Conservation (phyloP, 2,797 vertebrate genomes). For the Galago senegalensis region DNA sequence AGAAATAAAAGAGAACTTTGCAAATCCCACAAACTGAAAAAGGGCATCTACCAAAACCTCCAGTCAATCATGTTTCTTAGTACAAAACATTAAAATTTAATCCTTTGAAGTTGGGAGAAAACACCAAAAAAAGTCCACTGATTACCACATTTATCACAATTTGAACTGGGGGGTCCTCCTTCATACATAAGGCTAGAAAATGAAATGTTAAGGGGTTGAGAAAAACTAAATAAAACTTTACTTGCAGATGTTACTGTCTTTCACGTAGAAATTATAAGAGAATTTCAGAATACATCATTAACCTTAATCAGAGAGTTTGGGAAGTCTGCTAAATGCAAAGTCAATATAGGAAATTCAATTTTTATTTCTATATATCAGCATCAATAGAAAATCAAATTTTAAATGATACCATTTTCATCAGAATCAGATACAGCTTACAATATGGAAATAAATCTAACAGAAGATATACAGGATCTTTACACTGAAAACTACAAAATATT, state of each 20-base stretch:
- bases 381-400: background rate
- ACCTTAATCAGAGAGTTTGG: background rate
- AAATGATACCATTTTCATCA: background rate
- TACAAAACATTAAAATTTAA: background rate
- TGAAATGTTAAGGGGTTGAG: background rate
- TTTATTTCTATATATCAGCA: background rate
- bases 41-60: background rate
- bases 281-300: constrained; percentile 40
- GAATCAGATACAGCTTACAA: background rate
- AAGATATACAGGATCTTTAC: background rate
- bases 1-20: background rate
- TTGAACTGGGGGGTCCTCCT: background rate
- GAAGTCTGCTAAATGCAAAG: background rate
- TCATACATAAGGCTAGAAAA: background rate
- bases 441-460: background rate
- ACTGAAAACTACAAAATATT: background rate
- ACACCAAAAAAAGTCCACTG: background rate
- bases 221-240: background rate
- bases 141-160: background rate
- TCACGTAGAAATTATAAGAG: background rate
- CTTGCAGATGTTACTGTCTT: background rate
- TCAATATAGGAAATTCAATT: background rate
- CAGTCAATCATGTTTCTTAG: background rate
- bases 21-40: background rate
- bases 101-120: background rate